A percentile compares a stretch with the other conserved stretches of the same genome.
phyloP scores from a whole-genome alignment of 2,888 invertebrate species.

The Germaria angustata region DNA sequence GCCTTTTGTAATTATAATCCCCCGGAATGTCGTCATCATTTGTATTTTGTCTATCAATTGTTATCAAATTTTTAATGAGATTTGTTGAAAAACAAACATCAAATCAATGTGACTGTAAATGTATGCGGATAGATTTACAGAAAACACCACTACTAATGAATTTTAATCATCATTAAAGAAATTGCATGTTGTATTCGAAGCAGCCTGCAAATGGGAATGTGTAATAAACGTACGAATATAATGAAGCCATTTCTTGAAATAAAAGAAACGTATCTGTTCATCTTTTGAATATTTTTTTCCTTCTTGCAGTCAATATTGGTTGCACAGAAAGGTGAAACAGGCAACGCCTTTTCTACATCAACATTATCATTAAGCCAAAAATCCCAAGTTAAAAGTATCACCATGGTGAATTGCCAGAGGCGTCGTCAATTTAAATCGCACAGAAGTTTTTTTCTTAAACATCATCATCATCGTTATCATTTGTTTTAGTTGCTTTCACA shows the following conservation, averaged over 20 bases:
- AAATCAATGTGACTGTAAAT: constrained; percentile 26
- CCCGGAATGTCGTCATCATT: constrained; percentile 29
- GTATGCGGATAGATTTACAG: constrained; percentile 19
- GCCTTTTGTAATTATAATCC: constrained; percentile 28
- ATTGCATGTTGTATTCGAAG: not conserved
- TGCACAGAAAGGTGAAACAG: constrained; percentile 62
- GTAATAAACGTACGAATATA: constrained; percentile 17
- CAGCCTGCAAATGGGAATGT: constrained; percentile 1
- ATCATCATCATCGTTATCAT: not conserved
- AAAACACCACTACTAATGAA: constrained; percentile 51
- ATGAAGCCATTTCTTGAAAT: constrained; percentile 61
- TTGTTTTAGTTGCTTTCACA: constrained; percentile 11
- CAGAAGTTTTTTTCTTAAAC: constrained; percentile 5
- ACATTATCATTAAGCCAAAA: constrained; percentile 38
- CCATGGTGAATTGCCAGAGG: constrained; percentile 51
- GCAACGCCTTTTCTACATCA: constrained; percentile 60
- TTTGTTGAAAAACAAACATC: constrained; percentile 36
- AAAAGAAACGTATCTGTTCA: constrained; percentile 20
- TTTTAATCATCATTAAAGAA: constrained; percentile 59
- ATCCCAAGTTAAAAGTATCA: constrained; percentile 45
- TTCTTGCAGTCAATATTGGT: constrained; percentile 56
- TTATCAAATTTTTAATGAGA: constrained; percentile 60
- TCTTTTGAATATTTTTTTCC: constrained; percentile 19
- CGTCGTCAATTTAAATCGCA: constrained; percentile 52
- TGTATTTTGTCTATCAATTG: constrained; percentile 32